A percentile compares a stretch with the other conserved stretches of the same genome.
Conservation (phyloP, 2,113 vertebrate genomes). For the Eclectus roratus region DNA sequence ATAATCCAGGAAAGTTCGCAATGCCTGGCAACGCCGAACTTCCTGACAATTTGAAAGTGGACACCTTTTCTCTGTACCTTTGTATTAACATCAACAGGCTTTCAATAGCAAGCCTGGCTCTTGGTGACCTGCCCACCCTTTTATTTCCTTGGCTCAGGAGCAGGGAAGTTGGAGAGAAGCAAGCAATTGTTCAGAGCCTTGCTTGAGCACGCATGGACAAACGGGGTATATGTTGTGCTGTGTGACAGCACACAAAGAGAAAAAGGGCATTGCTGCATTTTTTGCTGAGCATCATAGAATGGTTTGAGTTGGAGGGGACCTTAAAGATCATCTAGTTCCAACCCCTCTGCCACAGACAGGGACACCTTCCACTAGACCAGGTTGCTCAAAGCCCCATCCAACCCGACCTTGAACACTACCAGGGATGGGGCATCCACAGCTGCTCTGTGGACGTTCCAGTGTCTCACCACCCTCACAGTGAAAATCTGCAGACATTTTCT, state of each 20-base stretch:
- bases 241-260: neutral
- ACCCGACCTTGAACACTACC: neutral
- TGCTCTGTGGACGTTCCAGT: neutral
- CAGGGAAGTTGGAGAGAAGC: neutral
- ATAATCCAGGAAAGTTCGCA: neutral
- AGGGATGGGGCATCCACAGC: neutral
- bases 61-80: neutral
- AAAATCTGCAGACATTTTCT: neutral
- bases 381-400: neutral
- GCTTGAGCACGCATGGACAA: neutral
- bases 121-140: neutral
- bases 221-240: rapidly evolving
- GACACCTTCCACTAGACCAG: neutral
- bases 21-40: neutral
- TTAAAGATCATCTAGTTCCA: neutral
- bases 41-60: neutral
- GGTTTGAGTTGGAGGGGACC: neutral
- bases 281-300: neutral
- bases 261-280: neutral
- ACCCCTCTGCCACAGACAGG: neutral
- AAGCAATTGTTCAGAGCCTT: neutral
- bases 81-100: neutral
- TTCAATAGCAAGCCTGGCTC: neutral
- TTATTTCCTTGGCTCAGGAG: neutral
- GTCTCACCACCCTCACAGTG: neutral